Percentiles rank a stretch among this genome's conserved stretches.
These are phyloP conservation scores for Euwallacea similis DNA, from an alignment of 1,140 invertebrate genomes.

Conservation along the genomic window DNA sequence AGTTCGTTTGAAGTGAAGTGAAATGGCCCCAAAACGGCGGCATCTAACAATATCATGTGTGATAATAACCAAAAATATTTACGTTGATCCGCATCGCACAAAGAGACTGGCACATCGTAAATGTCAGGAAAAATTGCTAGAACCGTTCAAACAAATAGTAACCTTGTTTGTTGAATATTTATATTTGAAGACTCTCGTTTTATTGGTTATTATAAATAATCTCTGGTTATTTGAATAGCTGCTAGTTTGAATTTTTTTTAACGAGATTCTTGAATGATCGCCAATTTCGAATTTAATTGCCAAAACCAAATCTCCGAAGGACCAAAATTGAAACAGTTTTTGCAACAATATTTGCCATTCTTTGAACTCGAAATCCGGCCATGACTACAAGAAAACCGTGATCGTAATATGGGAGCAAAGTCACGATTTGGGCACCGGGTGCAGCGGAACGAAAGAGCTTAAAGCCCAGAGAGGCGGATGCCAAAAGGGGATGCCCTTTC, in stretches of 20 bases:
- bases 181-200: slow-evolving; percentile 21
- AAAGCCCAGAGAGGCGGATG: background rate
- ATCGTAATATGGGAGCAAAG: slow-evolving; percentile 20
- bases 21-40: slow-evolving; percentile 1
- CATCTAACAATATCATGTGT: slow-evolving; percentile 25
- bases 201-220: slow-evolving; percentile 28
- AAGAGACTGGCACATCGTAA: slow-evolving; percentile 31
- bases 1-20: slow-evolving; percentile 7
- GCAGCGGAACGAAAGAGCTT: slow-evolving; percentile 13
- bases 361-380: background rate
- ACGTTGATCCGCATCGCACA: slow-evolving; percentile 18
- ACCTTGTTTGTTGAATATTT: slow-evolving; percentile 35
- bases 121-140: slow-evolving; percentile 23
- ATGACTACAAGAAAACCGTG: slow-evolving; percentile 4
- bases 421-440: slow-evolving; percentile 27
- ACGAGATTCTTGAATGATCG: slow-evolving; percentile 15
- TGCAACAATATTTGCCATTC: background rate
- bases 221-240: slow-evolving; percentile 17
- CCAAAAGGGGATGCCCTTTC: slow-evolving; percentile 9
- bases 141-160: slow-evolving; percentile 33
- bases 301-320: slow-evolving; percentile 3
- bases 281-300: background rate
- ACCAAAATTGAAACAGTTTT: background rate
- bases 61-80: slow-evolving; percentile 34
- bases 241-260: slow-evolving; percentile 25